phyloP scores from a whole-genome alignment of 2,888 invertebrate species.

The Pristionchus exspectatus region DNA sequence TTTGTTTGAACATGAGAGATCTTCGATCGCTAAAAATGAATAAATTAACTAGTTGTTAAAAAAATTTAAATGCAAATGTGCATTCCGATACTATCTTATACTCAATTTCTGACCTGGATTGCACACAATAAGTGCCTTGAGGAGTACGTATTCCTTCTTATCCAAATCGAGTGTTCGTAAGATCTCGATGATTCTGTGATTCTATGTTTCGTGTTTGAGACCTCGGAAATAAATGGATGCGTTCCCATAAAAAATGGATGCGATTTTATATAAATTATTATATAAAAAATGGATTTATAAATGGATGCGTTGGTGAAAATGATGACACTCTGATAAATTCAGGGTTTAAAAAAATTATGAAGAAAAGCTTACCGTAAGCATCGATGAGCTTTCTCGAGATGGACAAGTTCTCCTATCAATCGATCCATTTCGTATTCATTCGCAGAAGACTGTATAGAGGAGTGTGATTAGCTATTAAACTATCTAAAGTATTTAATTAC shows the following conservation, averaged over 20 bases:
- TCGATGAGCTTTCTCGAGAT: slow-evolving; percentile 30
- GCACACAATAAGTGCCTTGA: slow-evolving; percentile 42
- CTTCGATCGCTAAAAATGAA: slow-evolving; percentile 8
- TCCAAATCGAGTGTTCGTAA: slow-evolving; percentile 14
- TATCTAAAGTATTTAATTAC: neutral
- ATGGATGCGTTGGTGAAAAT: neutral
- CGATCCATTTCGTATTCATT: neutral
- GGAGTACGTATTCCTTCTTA: slow-evolving; percentile 47
- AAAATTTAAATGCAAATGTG: neutral
- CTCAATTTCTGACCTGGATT: neutral
- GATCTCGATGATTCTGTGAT: neutral
- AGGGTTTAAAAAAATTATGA: neutral
- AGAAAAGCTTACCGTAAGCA: neutral
- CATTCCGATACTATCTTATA: neutral
- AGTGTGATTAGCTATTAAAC: too few species aligned
- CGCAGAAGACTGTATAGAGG: neutral
- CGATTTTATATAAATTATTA: too few species aligned
- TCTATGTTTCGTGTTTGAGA: neutral
- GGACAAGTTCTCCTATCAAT: slow-evolving; percentile 9
- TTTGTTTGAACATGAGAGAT: neutral
- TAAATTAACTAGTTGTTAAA: neutral
- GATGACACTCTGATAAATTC: neutral
- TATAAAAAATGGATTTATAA: too few species aligned
- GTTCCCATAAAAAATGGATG: too few species aligned
- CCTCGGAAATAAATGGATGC: neutral